phyloP scores from a whole-genome alignment of 2,888 invertebrate genomes.

The Lasius platythorax region DNA sequence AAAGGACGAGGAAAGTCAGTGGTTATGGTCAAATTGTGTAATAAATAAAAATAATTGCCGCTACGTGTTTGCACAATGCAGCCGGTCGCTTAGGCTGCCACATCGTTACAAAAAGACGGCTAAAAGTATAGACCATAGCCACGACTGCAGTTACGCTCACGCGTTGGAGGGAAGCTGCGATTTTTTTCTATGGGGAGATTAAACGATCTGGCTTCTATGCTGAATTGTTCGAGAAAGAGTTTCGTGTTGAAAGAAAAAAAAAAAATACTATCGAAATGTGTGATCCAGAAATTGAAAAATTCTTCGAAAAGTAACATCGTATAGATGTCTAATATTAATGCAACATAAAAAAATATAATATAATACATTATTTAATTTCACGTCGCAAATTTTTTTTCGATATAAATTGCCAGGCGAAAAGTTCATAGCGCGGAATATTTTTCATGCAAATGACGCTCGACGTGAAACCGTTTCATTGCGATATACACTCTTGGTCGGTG shows the following conservation, averaged over 20 bases:
- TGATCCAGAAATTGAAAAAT: background rate
- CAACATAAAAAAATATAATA: background rate
- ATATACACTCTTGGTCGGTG: background rate
- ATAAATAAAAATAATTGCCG: conserved; percentile 85
- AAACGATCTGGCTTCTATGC: conserved; percentile 47
- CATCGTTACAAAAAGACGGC: conserved; percentile 57
- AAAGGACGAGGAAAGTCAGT: conserved; percentile 74
- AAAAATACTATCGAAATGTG: background rate
- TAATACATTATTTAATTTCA: conserved; percentile 26
- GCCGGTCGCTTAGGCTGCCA: conserved; percentile 78
- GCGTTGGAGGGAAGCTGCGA: conserved; percentile 25
- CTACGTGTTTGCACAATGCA: conserved; percentile 85
- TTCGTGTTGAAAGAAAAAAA: background rate
- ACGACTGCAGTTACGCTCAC: conserved; percentile 24
- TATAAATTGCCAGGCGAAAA: conserved; percentile 15
- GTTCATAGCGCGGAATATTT: conserved; percentile 10
- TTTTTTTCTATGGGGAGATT: conserved; percentile 68
- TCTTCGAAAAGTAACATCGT: background rate
- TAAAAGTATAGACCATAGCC: conserved; percentile 37
- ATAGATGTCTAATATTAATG: conserved; percentile 23
- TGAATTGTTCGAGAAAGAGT: background rate
- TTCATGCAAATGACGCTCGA: conserved; percentile 36
- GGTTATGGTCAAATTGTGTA: conserved; percentile 78
- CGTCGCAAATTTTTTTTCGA: conserved; percentile 24
- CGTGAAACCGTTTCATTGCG: conserved; percentile 15